A percentile compares a stretch with the other conserved stretches of the same genome.
Evolutionary conservation across 2,113 vertebrate genomes (phyloP).

Genomic region (Sardina pilchardus): DNA sequence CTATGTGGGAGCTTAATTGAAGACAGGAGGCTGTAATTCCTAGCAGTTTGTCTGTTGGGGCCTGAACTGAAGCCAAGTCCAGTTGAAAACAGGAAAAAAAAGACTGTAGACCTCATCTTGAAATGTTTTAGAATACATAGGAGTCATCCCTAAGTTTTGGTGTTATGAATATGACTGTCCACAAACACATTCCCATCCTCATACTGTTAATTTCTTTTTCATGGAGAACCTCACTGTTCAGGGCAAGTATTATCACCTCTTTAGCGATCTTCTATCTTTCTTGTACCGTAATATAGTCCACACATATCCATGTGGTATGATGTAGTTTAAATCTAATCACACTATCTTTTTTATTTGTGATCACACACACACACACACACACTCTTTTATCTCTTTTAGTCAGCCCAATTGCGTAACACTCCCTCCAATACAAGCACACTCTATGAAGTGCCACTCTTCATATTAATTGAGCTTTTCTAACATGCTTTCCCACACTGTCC

Average conservation of each 20-base stretch:
- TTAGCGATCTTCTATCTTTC: background rate
- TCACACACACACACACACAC: background rate
- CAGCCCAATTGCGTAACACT: background rate
- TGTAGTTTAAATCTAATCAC: background rate
- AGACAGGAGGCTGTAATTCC: slow-evolving; percentile 41
- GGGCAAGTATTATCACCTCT: background rate
- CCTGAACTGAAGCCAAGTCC: slow-evolving; percentile 12
- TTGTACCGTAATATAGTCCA: background rate
- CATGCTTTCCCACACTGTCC: background rate
- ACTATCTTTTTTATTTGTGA: background rate
- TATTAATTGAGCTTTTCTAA: background rate
- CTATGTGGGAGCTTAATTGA: slow-evolving; percentile 38
- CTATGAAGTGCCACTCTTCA: background rate
- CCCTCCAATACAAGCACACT: background rate
- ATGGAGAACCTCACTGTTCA: background rate
- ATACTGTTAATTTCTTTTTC: no score
- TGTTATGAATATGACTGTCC: background rate
- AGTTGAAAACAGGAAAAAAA: background rate
- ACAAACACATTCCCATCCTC: background rate
- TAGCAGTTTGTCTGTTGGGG: slow-evolving; percentile 23
- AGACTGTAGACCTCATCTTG: background rate
- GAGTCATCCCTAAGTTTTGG: background rate
- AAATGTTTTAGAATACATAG: background rate
- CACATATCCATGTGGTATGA: background rate
- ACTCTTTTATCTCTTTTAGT: background rate